A percentile compares a stretch with the other conserved stretches of the same genome.
Evolutionary conservation across 1,140 invertebrate species (phyloP).

Genomic region (Pogonomyrmex barbatus): DNA sequence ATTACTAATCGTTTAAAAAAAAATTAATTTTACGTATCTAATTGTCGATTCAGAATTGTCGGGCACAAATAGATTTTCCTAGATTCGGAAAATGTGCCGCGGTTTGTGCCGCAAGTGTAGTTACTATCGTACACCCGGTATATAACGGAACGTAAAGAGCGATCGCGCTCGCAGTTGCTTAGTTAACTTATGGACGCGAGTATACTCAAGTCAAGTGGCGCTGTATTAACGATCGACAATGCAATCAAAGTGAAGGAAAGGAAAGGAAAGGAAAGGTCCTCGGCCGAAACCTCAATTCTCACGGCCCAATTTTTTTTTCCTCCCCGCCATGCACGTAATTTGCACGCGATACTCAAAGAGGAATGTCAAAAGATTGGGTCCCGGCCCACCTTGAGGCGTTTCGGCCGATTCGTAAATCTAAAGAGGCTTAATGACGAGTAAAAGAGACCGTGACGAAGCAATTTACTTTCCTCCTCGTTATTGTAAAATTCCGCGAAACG

Average conservation of each 20-base stretch:
- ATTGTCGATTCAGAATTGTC: background rate
- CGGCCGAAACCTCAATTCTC: conserved; percentile 64
- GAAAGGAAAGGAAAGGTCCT: conserved; percentile 62
- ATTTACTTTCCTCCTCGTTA: conserved; percentile 66
- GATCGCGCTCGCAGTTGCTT: conserved; percentile 11
- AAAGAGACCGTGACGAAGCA: conserved; percentile 5
- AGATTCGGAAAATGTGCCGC: background rate
- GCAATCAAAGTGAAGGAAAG: conserved; percentile 53
- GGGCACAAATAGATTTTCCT: background rate
- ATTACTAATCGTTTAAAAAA: background rate
- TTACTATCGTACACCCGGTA: background rate
- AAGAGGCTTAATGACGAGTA: conserved; percentile 25
- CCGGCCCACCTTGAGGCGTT: background rate
- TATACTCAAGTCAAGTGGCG: background rate
- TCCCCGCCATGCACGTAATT: conserved; percentile 17
- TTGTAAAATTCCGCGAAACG: conserved; percentile 29
- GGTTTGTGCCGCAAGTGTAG: background rate
- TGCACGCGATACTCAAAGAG: conserved; percentile 18
- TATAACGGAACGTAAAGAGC: background rate
- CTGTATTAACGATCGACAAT: conserved; percentile 1
- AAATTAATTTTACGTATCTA: background rate
- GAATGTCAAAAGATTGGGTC: conserved; percentile 30
- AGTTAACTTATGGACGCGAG: conserved; percentile 10
- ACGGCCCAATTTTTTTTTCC: conserved; percentile 73
- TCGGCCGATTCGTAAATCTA: conserved; percentile 16